Conservation (phyloP, 2,113 vertebrate genomes). For the Planiliza haematocheilus region DNA sequence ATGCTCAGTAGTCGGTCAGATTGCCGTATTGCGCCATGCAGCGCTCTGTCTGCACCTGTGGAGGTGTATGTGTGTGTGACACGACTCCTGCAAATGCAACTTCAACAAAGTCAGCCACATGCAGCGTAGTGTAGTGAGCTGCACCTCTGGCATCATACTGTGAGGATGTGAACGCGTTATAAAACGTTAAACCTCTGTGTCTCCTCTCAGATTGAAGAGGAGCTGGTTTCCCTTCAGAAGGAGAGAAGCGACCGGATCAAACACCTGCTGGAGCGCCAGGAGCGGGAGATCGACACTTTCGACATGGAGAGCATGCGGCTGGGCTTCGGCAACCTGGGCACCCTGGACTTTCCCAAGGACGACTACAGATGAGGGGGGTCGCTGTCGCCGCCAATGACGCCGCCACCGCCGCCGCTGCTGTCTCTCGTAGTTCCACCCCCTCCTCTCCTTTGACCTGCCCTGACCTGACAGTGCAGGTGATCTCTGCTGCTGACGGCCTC, state of each 20-base stretch:
- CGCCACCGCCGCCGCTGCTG: slow-evolving; percentile 17
- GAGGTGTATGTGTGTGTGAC: not conserved
- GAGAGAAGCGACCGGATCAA: slow-evolving; percentile 98
- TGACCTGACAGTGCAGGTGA: slow-evolving; percentile 71
- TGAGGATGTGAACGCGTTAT: too few species aligned
- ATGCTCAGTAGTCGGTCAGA: slow-evolving; percentile 67
- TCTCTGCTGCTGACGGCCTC: slow-evolving; percentile 85
- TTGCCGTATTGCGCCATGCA: slow-evolving; percentile 70
- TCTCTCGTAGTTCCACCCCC: slow-evolving; percentile 19
- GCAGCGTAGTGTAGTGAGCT: not conserved
- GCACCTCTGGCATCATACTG: too few species aligned
- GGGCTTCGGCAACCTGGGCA: slow-evolving; percentile 94
- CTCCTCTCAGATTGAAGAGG: slow-evolving; percentile 93
- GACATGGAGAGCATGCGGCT: slow-evolving; percentile 97
- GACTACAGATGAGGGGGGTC: slow-evolving; percentile 95
- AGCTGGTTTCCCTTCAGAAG: slow-evolving; percentile 97
- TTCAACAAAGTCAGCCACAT: not conserved
- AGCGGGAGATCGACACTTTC: slow-evolving; percentile 94
- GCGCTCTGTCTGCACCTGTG: slow-evolving; percentile 62
- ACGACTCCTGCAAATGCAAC: too few species aligned
- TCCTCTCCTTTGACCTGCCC: slow-evolving; percentile 39
- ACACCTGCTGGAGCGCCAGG: slow-evolving; percentile 94
- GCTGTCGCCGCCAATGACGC: slow-evolving; percentile 30
- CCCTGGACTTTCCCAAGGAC: slow-evolving; percentile 97
- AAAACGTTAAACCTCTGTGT: not conserved